Evolutionary conservation across 2,113 vertebrate genomes (phyloP).

Genomic region (Colaptes auratus): DNA sequence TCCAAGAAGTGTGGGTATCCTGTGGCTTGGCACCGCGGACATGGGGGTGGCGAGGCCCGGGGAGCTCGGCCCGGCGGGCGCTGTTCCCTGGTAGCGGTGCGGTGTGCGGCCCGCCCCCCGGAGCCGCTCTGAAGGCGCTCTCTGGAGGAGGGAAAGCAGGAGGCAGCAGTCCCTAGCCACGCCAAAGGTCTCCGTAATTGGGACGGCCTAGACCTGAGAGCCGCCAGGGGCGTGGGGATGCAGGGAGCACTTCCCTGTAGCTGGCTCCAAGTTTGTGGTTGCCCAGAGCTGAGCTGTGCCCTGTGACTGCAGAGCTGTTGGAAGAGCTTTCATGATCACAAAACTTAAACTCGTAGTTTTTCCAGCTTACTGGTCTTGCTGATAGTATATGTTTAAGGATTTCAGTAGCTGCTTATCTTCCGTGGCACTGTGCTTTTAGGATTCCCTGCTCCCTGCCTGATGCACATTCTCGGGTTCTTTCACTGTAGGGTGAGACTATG

Average conservation of each 20-base stretch:
- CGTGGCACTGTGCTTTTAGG: not conserved
- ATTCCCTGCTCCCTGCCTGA: accelerated
- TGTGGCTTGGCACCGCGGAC: not conserved
- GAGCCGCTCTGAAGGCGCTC: too few relatives aligned
- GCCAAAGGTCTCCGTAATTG: accelerated
- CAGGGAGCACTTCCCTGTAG: accelerated
- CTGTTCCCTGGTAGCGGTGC: not conserved
- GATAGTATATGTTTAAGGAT: accelerated
- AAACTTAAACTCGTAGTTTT: accelerated
- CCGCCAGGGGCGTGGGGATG: not conserved
- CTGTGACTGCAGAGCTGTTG: not conserved
- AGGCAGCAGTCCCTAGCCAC: not conserved
- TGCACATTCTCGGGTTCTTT: not conserved
- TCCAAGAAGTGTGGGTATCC: constrained; percentile 57
- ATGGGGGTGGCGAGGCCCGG: too few relatives aligned
- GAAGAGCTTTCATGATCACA: accelerated
- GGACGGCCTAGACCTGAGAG: not conserved
- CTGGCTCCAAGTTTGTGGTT: accelerated
- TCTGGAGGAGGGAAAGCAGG: not conserved
- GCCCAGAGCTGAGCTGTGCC: not conserved
- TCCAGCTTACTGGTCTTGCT: not conserved
- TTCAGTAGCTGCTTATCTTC: not conserved
- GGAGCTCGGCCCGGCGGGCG: not conserved
- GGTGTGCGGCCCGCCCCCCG: not conserved
- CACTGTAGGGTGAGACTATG: accelerated